Base-by-base conservation (phyloP, 1,140 invertebrate genomes). In the Hyles vespertilio region DNA sequence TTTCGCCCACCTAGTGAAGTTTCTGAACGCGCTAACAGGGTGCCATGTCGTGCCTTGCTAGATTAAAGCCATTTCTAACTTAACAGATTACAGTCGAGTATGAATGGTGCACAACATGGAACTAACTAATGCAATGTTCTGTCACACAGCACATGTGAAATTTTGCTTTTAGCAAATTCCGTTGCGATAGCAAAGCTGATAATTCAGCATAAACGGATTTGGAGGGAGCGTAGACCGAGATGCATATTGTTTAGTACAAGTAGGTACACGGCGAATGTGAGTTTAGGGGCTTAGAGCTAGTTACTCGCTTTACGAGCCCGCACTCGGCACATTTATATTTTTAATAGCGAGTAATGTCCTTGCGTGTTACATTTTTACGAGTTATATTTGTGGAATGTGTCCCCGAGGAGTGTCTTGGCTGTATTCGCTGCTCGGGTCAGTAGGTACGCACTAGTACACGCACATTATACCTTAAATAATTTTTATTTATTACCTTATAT, bases 171-270 rank as follows among this genome's bases (percentile, higher is more conserved):
- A 71, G 69, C 70, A 79, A 74, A 79, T 79, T 76, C 63, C 59
- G 73, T 60, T 63, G 57, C 51, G 69, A 61, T 72, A 63, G 68
- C 70, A 68, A 59, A 72, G 64, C 67, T 78, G 77, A 81, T 83
- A 81, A 83, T 81, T 76, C 70, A 79, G 65, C 65, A 61, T 83
- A 78, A 83, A 74, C 77, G 73, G 77, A 83, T 79, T 81, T 68
- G 58, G 61, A 65, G 51, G 58, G 51, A 67, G 49, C 58, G 36
- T 40, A 40, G 36, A 40, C 36, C 36, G 36, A 40, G 65, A 70
- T 72, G 62, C 67, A 75, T 69, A 73, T 76, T 77, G 65, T 72
- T 74, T 71, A 75, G 71, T 67, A 67, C 63, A 43, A 61, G 50
- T 50, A 57, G 57, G 36, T 40, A 40, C 5, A 40, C 36, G 43